Percentiles rank a stretch among this genome's conserved stretches.
Evolutionary conservation across 2,797 vertebrate species (phyloP).

Genomic region (Taeniopygia guttata): DNA sequence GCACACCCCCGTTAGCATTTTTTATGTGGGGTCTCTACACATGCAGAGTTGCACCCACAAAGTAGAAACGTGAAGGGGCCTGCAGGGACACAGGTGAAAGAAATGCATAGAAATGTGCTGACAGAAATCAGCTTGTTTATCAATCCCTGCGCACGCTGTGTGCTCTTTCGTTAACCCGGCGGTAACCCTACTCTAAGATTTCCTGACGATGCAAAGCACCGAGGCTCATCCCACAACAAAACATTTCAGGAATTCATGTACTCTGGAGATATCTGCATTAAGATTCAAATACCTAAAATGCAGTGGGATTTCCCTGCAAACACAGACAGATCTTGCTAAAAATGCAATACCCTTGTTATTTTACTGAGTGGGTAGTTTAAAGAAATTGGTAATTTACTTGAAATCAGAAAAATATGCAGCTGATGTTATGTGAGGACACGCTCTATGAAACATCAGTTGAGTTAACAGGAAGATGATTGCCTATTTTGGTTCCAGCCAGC

Average conservation of each 20-base stretch:
- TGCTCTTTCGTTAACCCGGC: neutral
- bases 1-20: rapidly evolving
- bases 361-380: neutral
- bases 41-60: neutral
- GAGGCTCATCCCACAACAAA: neutral
- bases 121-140: neutral
- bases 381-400: neutral
- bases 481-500: neutral
- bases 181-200: neutral
- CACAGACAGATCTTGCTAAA: neutral
- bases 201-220: slow-evolving; percentile 2
- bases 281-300: neutral
- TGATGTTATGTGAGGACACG: neutral
- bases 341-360: neutral
- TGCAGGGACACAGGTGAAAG: neutral
- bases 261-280: neutral
- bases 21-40: neutral
- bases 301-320: neutral
- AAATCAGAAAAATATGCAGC: neutral
- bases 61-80: neutral
- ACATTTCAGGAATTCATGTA: neutral
- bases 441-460: neutral
- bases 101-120: neutral
- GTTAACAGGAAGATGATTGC: neutral
- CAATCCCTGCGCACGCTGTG: neutral